These are phyloP conservation scores for Cherax quadricarinatus DNA, from an alignment of 1,140 invertebrate genomes.

Conservation along the genomic window DNA sequence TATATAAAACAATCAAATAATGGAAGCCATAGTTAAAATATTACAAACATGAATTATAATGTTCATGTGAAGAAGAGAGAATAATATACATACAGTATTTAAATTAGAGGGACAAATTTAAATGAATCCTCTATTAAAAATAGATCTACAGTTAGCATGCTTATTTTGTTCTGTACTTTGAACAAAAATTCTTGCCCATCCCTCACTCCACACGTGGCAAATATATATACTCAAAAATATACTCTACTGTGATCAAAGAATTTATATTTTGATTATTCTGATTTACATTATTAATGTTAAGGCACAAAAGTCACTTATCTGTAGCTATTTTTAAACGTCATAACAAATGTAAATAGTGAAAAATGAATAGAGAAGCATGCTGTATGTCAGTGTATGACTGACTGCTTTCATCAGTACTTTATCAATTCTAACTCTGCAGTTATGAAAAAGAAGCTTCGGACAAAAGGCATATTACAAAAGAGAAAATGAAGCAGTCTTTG, in stretches of 20 bases:
- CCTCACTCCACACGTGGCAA: slow-evolving; percentile 66
- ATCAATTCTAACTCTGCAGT: not conserved
- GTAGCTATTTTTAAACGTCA: not conserved
- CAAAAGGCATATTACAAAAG: not conserved
- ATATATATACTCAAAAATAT: slow-evolving; percentile 14
- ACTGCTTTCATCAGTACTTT: not conserved
- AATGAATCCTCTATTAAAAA: not conserved
- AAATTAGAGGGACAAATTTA: not conserved
- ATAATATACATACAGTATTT: not conserved
- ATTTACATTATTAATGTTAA: not conserved
- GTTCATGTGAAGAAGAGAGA: no score
- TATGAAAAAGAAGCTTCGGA: not conserved
- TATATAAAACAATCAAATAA: no score
- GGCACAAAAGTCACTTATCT: not conserved
- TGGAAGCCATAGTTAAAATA: no score
- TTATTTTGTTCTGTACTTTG: not conserved
- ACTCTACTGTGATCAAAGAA: slow-evolving; percentile 22
- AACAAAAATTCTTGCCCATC: not conserved
- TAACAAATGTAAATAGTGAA: not conserved
- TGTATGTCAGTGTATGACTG: not conserved
- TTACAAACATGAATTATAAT: no score
- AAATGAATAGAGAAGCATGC: not conserved
- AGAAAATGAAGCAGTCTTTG: not conserved
- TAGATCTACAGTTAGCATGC: not conserved
- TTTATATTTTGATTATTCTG: not conserved